Base-by-base conservation (phyloP, 37 sponge, comb jelly and placozoan genomes). In the Beroe ovata region DNA sequence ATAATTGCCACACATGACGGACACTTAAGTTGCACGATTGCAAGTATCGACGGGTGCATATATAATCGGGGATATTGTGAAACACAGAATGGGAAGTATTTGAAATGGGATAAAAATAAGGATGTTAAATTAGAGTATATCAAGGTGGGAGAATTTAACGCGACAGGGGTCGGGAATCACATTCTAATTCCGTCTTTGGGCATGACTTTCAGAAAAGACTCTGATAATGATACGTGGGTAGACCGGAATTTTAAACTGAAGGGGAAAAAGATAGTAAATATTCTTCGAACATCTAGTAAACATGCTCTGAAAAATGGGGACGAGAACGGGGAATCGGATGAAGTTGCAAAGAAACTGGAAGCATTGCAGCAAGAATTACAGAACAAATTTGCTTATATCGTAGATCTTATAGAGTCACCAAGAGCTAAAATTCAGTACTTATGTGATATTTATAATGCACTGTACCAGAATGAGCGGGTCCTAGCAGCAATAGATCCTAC, bases 361-460 rank as follows among this genome's bases (percentile, higher is more conserved):
- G 71, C 71, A 8, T 29, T 71, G 37, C 71, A 20, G 38, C 6
- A 71, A 30, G 71, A 71, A 20, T 21, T 71, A 4, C 36, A 71
- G 8, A 36, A 29, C 35, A 29, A 36, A 20, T 36, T 71, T 32
- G 38, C 36, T 20, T 71, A 71, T 71, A 2, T 71, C 3, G 8
- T 71, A 71, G 71, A 71, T 32, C 38, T 71, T 6, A 71, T 71
- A 36, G 8, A 71, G 37, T 71, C 71, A 8, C 71, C 71, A 6
- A 71, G 29, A 36, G 71, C 71, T 71, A 71, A 71, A 36, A 8
- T 71, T 36, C 38, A 30, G 37, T 71, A 71, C 36, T 36, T 71
- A 20, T 71, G 71, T 71, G 71, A 71, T 36, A 4, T 71, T 2
- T 71, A 71, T 29, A 71, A 71, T 29, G 71, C 36, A 11, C 38